Percentiles rank a stretch among this genome's conserved stretches.
Conservation (phyloP, 2,797 vertebrate species). For the Sebastolobus alascanus region DNA sequence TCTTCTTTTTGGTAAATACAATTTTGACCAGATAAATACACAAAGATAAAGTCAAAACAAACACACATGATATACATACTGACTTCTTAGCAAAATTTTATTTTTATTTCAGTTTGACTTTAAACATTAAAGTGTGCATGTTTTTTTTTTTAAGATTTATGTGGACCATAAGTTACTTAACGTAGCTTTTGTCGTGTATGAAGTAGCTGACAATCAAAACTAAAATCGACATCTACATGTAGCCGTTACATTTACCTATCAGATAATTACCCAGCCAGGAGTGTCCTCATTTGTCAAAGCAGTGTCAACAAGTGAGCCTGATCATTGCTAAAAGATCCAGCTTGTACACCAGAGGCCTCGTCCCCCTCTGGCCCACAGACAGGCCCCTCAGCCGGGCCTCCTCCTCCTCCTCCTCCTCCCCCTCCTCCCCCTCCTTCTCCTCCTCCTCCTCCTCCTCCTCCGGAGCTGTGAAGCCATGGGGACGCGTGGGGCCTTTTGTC, state of each 20-base stretch:
- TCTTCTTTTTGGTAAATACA: not conserved
- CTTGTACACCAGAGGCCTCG: slow-evolving; percentile 62
- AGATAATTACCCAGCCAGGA: slow-evolving; percentile 1
- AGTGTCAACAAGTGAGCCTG: slow-evolving; percentile 80
- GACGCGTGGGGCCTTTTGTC: slow-evolving; percentile 81
- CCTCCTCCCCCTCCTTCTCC: slow-evolving; percentile 28
- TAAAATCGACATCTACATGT: not conserved
- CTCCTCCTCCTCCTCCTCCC: slow-evolving; percentile 21
- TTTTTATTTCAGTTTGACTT: not conserved
- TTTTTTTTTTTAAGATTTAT: not conserved
- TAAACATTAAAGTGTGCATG: not conserved
- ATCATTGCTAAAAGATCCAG: slow-evolving; percentile 61
- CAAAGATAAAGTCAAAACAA: not conserved
- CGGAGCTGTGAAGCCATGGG: slow-evolving; percentile 54
- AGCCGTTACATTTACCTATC: not conserved
- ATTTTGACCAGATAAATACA: not conserved
- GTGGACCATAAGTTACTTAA: not conserved
- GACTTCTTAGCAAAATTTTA: not conserved
- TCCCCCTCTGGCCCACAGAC: slow-evolving; percentile 52
- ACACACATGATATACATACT: not conserved
- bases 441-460: slow-evolving; percentile 28
- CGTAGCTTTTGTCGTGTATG: not conserved
- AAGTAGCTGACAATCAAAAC: not conserved
- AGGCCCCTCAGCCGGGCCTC: slow-evolving; percentile 36
- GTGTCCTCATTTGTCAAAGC: slow-evolving; percentile 32